Base-by-base conservation (phyloP, 2,888 invertebrate species). In the Cephus pulcher region DNA sequence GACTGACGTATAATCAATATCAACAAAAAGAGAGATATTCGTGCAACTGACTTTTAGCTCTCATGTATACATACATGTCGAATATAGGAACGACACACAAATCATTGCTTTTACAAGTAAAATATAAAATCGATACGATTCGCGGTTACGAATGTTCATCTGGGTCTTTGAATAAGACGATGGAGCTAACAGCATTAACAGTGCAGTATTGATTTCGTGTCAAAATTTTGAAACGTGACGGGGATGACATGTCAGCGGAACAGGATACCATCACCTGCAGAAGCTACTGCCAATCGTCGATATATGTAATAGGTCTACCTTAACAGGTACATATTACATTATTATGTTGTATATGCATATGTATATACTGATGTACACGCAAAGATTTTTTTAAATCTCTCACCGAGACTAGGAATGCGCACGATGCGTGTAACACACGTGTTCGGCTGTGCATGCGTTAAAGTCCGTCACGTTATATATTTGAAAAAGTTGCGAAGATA, bases 1-100 rank as follows among this genome's bases (percentile, higher is more conserved):
- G 80, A 80, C 85, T 91, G 91, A 91, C 91, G 81, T 89, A 88
- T 90, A 91, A 91, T 91, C 91, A 85, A 91, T 91, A 88, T 35
- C 33, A 77, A 78, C 74, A 1, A 15, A 15, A 4, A 40, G 40
- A 40, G 4, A 15, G 15, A 40, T 40, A 12, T 6, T 40, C 4
- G 15, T 40, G 15, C 4, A 4, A 1, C 4, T 34, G 34, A 34
- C 34, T 34, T 34, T 34, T 11, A 9, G 9, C 9, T 11, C 1
- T 34, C 34, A 11, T 9, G 34, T 34, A 34, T 34, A 34, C 1
- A 34, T 34, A 11, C 1, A 37, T 4, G 12, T 37, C 37, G 37
- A 1, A 12, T 37, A 12, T 12, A 12, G 12, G 12, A 37, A 4
- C 37, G 12, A 12, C 12, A 12, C 12, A 37, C 1, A 1, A 37